Conservation (phyloP, 2,888 invertebrate genomes). For the Pedicia rivosa region DNA sequence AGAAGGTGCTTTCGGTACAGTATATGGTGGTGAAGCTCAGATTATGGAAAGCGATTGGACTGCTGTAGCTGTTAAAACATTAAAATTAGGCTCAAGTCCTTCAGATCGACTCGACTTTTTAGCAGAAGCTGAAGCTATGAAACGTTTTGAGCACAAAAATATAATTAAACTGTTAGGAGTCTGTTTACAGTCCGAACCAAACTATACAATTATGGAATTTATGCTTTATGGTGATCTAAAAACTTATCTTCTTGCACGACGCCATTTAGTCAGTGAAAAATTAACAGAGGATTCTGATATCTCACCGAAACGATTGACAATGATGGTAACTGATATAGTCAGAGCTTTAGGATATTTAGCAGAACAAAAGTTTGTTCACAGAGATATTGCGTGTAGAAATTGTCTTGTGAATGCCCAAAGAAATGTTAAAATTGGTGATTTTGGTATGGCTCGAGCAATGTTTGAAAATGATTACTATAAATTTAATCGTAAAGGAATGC, state of each 20-base stretch:
- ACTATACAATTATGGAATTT: slow-evolving; percentile 86
- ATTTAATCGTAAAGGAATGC: slow-evolving; percentile 72
- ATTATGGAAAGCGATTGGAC: slow-evolving; percentile 54
- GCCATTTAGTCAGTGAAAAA: slow-evolving; percentile 58
- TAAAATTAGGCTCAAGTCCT: slow-evolving; percentile 64
- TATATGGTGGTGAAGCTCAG: slow-evolving; percentile 70
- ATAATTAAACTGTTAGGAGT: slow-evolving; percentile 74
- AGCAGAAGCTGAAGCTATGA: slow-evolving; percentile 89
- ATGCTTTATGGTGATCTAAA: slow-evolving; percentile 88
- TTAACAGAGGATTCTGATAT: slow-evolving; percentile 52
- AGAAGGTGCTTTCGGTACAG: slow-evolving; percentile 85
- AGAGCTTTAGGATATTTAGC: slow-evolving; percentile 73
- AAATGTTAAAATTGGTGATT: slow-evolving; percentile 64
- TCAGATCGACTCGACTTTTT: slow-evolving; percentile 84
- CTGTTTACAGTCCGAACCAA: slow-evolving; percentile 72
- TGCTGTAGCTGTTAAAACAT: slow-evolving; percentile 76
- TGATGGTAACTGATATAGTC: slow-evolving; percentile 78
- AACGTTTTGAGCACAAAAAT: slow-evolving; percentile 79
- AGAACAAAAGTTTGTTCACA: slow-evolving; percentile 72
- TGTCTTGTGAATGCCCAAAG: slow-evolving; percentile 60
- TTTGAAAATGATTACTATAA: slow-evolving; percentile 81
- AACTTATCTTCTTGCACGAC: slow-evolving; percentile 68
- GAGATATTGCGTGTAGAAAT: slow-evolving; percentile 70
- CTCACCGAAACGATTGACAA: slow-evolving; percentile 60
- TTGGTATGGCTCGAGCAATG: slow-evolving; percentile 82